These are phyloP conservation scores for Eupithecia insigniata DNA, from an alignment of 2,888 invertebrate genomes.

Conservation along the genomic window DNA sequence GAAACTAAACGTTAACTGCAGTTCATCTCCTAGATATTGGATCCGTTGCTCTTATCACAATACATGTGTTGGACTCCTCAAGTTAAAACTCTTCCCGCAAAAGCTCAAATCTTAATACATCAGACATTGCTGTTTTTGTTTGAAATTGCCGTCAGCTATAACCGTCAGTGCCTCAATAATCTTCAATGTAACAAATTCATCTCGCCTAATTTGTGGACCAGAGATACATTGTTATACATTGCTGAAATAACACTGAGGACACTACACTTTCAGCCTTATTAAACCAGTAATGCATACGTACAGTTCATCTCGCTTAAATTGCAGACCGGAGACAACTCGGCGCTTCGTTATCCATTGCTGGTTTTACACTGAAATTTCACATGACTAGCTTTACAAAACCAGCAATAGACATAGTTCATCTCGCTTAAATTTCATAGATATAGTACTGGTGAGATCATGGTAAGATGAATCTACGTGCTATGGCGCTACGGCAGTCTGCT, in stretches of 20 bases:
- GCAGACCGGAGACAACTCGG: not conserved
- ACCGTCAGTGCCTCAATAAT: not conserved
- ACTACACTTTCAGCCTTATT: not conserved
- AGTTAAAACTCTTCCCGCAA: not conserved
- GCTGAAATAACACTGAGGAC: not conserved
- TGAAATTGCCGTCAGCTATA: not conserved
- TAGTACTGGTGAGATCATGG: constrained; percentile 15
- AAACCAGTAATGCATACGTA: not conserved
- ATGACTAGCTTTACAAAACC: not conserved
- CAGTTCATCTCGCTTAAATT: constrained; percentile 2
- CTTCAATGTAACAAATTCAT: not conserved
- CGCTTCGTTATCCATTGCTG: not conserved
- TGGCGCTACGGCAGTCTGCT: constrained; percentile 76
- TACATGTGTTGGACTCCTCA: not conserved
- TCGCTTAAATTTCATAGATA: not conserved
- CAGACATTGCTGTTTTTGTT: not conserved
- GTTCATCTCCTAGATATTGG: too few relatives aligned
- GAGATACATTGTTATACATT: not conserved
- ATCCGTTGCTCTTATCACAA: too few relatives aligned
- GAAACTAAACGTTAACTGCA: too few relatives aligned
- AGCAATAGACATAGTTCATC: not conserved
- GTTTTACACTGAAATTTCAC: not conserved
- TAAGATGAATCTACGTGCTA: constrained; percentile 59
- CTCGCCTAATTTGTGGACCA: not conserved
- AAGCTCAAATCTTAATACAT: not conserved